A percentile compares a stretch with the other conserved stretches of the same genome.
These are phyloP conservation scores for Drosophila pseudotakahashii DNA, from an alignment of 2,888 invertebrate genomes.

Conservation along the genomic window DNA sequence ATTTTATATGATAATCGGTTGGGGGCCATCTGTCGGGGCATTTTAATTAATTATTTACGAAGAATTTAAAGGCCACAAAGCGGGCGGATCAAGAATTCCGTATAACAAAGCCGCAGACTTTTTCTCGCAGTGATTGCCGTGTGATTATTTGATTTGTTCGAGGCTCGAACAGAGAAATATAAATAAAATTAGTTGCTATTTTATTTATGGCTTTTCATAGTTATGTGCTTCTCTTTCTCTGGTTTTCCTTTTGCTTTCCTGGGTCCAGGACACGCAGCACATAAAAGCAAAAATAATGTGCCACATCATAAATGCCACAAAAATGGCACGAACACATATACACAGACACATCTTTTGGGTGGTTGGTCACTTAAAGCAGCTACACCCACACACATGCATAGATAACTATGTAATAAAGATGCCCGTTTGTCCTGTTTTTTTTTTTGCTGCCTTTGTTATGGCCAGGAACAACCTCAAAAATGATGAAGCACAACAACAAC, in stretches of 20 bases:
- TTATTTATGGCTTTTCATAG: constrained; percentile 70
- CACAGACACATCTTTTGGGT: background rate
- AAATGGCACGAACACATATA: constrained; percentile 59
- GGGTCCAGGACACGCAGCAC: constrained; percentile 43
- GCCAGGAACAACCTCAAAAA: constrained; percentile 73
- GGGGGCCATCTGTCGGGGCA: constrained; percentile 7
- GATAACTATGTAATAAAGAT: constrained; percentile 69
- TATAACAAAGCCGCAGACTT: background rate
- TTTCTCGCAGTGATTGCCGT: constrained; percentile 37
- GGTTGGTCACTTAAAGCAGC: constrained; percentile 61
- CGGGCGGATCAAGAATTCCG: background rate
- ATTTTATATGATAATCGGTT: constrained; percentile 44
- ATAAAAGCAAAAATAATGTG: constrained; percentile 74
- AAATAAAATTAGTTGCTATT: constrained; percentile 81
- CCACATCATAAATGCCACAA: constrained; percentile 78
- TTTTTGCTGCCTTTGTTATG: constrained; percentile 37
- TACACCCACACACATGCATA: constrained; percentile 20
- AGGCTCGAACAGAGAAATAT: constrained; percentile 45
- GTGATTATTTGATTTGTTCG: constrained; percentile 71
- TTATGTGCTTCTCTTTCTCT: constrained; percentile 17
- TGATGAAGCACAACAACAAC: constrained; percentile 69
- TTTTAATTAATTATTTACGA: constrained; percentile 29
- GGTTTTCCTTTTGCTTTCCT: too few relatives aligned
- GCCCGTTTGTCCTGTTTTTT: constrained; percentile 51
- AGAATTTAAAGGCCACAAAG: constrained; percentile 22